Evolutionary conservation across 2,797 vertebrate species (phyloP).

Genomic region (Brachymystax lenok): DNA sequence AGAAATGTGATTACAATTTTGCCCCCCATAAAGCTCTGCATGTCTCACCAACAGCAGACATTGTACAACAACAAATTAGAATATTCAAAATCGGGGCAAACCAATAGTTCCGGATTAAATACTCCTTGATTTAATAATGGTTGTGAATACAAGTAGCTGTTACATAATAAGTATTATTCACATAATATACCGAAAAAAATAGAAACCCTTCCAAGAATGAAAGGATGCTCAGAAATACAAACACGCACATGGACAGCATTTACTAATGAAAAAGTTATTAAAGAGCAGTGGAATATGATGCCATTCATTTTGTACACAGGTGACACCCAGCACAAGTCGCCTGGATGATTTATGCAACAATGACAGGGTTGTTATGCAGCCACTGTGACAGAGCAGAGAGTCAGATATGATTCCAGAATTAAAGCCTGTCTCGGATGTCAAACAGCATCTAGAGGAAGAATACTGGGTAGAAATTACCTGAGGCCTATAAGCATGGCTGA

Average conservation of each 20-base stretch:
- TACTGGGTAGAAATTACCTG: neutral
- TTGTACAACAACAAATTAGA: neutral
- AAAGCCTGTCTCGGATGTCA: neutral
- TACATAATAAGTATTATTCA: slow-evolving; percentile 1
- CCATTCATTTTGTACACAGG: neutral
- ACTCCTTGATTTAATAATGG: neutral
- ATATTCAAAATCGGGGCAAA: slow-evolving; percentile 1
- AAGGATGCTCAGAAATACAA: neutral
- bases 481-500: slow-evolving; percentile 2
- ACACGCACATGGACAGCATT: neutral
- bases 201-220: neutral
- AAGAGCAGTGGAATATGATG: neutral
- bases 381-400: neutral
- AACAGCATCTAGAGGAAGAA: neutral
- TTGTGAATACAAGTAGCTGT: neutral
- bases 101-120: neutral
- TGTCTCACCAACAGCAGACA: neutral
- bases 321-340: neutral
- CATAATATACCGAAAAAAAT: neutral
- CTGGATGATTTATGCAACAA: neutral
- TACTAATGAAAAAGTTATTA: neutral
- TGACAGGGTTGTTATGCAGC: neutral
- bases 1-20: neutral
- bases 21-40: neutral
- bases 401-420: neutral